These are phyloP conservation scores for Gordius sp. DNA, from an alignment of 2,888 invertebrate species.

Conservation along the genomic window DNA sequence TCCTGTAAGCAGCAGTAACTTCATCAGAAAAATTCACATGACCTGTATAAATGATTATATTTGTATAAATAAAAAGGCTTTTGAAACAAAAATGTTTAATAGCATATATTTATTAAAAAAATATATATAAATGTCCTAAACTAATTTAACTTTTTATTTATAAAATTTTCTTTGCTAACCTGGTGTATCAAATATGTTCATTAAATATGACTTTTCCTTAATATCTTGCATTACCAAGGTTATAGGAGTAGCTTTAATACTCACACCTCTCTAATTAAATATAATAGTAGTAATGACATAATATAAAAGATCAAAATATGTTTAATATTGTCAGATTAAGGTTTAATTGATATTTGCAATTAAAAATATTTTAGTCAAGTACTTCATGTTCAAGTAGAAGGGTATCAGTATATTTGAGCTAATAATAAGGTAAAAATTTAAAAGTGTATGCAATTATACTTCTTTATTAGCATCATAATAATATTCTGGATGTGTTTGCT, in stretches of 20 bases:
- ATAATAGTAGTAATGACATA: conserved; percentile 18
- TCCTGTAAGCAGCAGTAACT: conserved; percentile 74
- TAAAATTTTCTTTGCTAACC: conserved; percentile 24
- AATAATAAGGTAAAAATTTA: conserved; percentile 20
- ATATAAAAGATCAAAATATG: too few relatives aligned
- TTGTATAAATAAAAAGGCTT: neutral
- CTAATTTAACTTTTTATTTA: neutral
- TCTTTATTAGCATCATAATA: conserved; percentile 31
- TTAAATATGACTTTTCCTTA: conserved; percentile 72
- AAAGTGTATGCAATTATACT: conserved; percentile 25
- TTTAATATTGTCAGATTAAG: too few relatives aligned
- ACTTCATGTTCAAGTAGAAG: conserved; percentile 75
- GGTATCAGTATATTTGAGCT: conserved; percentile 67
- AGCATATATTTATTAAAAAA: neutral
- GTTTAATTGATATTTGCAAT: conserved; percentile 18
- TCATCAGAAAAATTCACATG: conserved; percentile 99
- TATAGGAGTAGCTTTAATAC: conserved; percentile 80
- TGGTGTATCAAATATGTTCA: conserved; percentile 86
- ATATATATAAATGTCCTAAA: neutral
- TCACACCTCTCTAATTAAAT: conserved; percentile 46
- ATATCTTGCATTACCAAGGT: conserved; percentile 72
- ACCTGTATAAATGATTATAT: conserved; percentile 32
- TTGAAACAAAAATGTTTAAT: conserved; percentile 13
- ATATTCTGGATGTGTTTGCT: conserved; percentile 83
- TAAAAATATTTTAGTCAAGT: conserved; percentile 12